phyloP scores from a whole-genome alignment of 2,113 vertebrate genomes.

The Ptilorrhoa leucosticta region DNA sequence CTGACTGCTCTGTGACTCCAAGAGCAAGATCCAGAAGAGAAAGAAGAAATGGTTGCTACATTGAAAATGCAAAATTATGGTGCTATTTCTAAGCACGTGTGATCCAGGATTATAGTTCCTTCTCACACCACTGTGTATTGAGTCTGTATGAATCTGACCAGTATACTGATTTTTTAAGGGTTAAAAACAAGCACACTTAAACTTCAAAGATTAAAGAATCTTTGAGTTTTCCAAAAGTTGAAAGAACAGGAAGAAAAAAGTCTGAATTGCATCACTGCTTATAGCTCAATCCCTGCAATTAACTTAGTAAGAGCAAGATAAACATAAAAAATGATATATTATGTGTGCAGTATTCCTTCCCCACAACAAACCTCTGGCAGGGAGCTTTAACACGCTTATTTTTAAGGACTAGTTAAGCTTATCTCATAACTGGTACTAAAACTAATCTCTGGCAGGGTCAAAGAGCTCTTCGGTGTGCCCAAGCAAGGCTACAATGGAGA shows the following conservation, averaged over 20 bases:
- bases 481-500: not conserved
- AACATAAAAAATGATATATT: not conserved
- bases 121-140: not conserved
- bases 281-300: not conserved
- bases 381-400: not conserved
- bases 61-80: not conserved
- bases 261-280: not conserved
- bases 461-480: not conserved
- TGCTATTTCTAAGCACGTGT: not conserved
- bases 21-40: not conserved
- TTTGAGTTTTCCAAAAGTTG: not conserved
- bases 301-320: not conserved
- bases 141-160: not conserved
- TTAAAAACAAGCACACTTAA: not conserved
- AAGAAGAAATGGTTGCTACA: not conserved
- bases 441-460: slow-evolving; percentile 13
- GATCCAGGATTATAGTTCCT: not conserved
- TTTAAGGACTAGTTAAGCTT: slow-evolving; percentile 17
- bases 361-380: not conserved
- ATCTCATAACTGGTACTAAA: not conserved
- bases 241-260: not conserved
- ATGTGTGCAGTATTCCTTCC: not conserved
- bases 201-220: not conserved
- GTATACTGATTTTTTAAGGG: not conserved
- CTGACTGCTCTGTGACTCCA: not conserved